Percentiles rank a stretch among this genome's conserved stretches.
phyloP scores from a whole-genome alignment of 1,140 invertebrate genomes.

The Pseudachorutes palmiensis region DNA sequence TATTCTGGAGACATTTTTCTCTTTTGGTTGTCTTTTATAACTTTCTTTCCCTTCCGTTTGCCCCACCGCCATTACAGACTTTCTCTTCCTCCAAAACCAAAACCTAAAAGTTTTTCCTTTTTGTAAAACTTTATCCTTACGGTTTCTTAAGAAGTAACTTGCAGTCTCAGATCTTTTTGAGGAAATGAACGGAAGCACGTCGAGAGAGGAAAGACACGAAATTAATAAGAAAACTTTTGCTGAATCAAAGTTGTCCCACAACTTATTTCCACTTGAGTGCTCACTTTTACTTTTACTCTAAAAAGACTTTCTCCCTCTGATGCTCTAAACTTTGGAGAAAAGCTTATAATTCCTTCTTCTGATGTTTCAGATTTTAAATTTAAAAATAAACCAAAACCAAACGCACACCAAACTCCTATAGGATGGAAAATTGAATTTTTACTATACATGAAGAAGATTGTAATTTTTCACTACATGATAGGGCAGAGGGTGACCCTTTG shows the following conservation, averaged over 20 bases:
- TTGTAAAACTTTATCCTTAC: no score
- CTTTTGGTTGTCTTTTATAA: no score
- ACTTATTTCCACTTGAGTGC: constrained; percentile 13
- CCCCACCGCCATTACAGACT: background rate
- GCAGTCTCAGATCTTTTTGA: no score
- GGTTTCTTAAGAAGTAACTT: no score
- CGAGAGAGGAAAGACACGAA: constrained; percentile 21
- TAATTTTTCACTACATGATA: no score
- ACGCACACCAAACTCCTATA: no score
- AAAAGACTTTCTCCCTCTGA: constrained; percentile 16
- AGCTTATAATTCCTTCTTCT: background rate
- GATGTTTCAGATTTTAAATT: constrained; percentile 1
- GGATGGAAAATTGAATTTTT: no score
- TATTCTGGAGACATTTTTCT: background rate
- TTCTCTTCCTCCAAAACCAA: no score
- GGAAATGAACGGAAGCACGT: constrained; percentile 12
- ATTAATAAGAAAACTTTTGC: constrained; percentile 34
- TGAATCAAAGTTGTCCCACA: constrained; percentile 30
- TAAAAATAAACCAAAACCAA: no score
- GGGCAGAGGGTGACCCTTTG: no score
- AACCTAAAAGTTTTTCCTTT: no score
- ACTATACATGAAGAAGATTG: no score
- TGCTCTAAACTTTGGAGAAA: background rate
- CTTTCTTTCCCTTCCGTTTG: background rate
- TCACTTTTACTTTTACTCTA: constrained; percentile 8